Evolutionary conservation across 2,113 vertebrate genomes (phyloP).

Genomic region (Ptyas mucosa): DNA sequence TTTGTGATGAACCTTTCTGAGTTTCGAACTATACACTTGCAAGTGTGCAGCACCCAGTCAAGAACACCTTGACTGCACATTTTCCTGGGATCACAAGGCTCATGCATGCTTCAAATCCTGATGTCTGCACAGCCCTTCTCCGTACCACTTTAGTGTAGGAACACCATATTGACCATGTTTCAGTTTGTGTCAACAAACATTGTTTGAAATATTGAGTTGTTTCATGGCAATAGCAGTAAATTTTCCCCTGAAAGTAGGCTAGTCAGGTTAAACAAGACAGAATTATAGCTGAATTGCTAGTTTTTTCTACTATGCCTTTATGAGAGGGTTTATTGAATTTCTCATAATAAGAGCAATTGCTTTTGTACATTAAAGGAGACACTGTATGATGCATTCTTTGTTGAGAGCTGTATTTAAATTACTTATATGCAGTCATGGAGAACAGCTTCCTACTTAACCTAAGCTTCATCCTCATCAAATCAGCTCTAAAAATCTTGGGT

Average conservation of each 20-base stretch:
- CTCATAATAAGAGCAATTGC: slow-evolving; percentile 35
- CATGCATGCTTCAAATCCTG: background rate
- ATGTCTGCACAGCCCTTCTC: background rate
- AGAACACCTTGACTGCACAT: background rate
- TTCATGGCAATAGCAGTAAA: slow-evolving; percentile 45
- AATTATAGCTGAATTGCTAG: slow-evolving; percentile 32
- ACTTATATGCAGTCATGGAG: background rate
- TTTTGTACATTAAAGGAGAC: slow-evolving; percentile 31
- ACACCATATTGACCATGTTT: slow-evolving; percentile 4
- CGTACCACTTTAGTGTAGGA: background rate
- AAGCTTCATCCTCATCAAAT: background rate
- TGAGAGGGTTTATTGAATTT: slow-evolving; percentile 38
- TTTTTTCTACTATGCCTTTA: slow-evolving; percentile 27
- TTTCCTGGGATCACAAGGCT: background rate
- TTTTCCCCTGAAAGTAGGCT: slow-evolving; percentile 46
- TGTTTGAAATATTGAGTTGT: slow-evolving; percentile 48
- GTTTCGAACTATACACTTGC: background rate
- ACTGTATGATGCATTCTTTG: background rate
- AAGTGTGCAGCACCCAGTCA: background rate
- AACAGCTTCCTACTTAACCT: background rate
- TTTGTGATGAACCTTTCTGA: background rate
- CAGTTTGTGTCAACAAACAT: slow-evolving; percentile 25
- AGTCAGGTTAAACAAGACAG: slow-evolving; percentile 11
- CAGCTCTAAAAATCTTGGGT: background rate
- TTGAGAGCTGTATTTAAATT: slow-evolving; percentile 4